Conservation (phyloP, 1,140 invertebrate genomes). For the Drosophila serrata region DNA sequence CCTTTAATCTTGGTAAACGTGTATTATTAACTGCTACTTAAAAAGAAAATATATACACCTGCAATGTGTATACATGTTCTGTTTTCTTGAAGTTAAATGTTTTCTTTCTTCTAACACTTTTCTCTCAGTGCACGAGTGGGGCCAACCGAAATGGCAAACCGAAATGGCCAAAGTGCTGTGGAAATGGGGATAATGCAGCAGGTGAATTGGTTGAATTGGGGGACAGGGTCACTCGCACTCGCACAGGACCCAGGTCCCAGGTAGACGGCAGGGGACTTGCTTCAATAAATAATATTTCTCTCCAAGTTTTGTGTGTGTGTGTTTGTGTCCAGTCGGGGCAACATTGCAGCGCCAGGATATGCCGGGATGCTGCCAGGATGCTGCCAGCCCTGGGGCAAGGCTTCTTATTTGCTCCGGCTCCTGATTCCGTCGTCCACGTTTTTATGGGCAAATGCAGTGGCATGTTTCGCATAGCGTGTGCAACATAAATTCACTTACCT, state of each 20-base stretch:
- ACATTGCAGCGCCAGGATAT: constrained; percentile 36
- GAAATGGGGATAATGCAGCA: constrained; percentile 51
- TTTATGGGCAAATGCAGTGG: constrained; percentile 78
- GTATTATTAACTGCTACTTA: no score
- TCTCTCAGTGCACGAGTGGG: constrained; percentile 1
- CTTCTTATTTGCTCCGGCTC: constrained; percentile 26
- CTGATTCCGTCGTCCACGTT: constrained; percentile 40
- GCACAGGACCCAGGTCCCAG: constrained; percentile 43
- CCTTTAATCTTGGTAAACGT: no score
- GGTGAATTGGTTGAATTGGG: constrained; percentile 10
- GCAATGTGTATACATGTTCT: no score
- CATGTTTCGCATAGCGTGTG: constrained; percentile 77
- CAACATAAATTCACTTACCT: constrained; percentile 79
- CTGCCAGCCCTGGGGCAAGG: constrained; percentile 30
- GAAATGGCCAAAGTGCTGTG: constrained; percentile 60
- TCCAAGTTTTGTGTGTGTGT: constrained; percentile 47
- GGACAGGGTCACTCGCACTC: constrained; percentile 16
- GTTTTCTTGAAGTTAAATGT: no score
- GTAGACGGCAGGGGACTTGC: constrained; percentile 36
- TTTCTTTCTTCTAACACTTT: no score
- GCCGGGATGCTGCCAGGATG: constrained; percentile 27
- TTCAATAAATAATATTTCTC: constrained; percentile 74
- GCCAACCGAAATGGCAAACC: constrained; percentile 44
- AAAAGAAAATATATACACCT: no score
- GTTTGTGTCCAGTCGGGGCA: constrained; percentile 49